phyloP scores from a whole-genome alignment of 1,140 invertebrate species.

The Paraescarpia echinospica region DNA sequence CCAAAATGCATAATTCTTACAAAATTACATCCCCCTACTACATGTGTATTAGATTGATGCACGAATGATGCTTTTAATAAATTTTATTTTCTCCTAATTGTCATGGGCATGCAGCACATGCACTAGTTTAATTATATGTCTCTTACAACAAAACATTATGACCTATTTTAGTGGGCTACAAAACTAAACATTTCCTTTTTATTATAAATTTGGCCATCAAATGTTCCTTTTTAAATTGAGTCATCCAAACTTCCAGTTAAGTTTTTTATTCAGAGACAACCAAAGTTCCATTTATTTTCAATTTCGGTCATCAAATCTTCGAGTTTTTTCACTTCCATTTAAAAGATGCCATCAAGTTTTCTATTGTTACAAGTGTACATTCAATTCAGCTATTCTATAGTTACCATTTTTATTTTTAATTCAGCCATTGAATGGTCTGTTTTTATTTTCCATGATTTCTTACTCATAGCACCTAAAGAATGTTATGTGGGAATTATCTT shows the following conservation, averaged over 20 bases:
- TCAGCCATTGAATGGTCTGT: no score
- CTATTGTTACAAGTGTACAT: no score
- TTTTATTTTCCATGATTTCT: no score
- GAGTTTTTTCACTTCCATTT: no score
- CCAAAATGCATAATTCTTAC: neutral
- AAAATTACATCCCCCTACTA: neutral
- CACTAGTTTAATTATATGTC: neutral
- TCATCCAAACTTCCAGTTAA: neutral
- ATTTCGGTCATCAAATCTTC: neutral
- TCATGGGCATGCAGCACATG: neutral
- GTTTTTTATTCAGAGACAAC: neutral
- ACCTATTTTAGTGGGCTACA: neutral
- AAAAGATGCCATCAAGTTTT: no score
- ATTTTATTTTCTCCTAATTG: neutral
- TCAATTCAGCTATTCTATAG: no score
- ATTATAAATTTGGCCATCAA: neutral
- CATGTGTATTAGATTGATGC: neutral
- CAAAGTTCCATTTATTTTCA: no score
- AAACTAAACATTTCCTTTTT: neutral
- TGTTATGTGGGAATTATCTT: neutral
- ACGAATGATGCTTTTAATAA: neutral
- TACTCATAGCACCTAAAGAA: no score
- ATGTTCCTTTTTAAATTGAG: neutral
- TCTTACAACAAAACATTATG: no score
- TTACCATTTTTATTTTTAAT: no score